Percentiles rank a stretch among this genome's conserved stretches.
Conservation (phyloP, 2,888 invertebrate genomes). For the Chromoteleia sp. region DNA sequence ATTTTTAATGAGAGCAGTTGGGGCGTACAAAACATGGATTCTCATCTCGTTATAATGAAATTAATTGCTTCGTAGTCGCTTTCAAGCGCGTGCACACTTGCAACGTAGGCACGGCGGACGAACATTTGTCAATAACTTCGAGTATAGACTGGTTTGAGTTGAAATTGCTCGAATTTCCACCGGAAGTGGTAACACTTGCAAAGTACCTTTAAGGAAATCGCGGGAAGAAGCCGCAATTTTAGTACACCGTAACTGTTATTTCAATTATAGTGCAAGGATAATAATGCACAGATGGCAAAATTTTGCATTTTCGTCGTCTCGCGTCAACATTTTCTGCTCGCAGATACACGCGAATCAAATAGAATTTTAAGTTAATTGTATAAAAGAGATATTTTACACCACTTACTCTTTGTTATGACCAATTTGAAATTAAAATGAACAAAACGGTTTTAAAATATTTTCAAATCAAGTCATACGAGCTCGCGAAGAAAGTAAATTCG, state of each 20-base stretch:
- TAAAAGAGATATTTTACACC: no score
- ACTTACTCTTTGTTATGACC: no score
- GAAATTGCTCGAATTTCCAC: constrained; percentile 33
- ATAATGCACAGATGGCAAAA: neutral
- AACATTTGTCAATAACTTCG: constrained; percentile 47
- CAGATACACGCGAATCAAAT: neutral
- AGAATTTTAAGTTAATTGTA: neutral
- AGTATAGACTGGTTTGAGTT: constrained; percentile 31
- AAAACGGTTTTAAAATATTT: no score
- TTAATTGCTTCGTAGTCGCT: constrained; percentile 54
- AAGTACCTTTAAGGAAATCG: constrained; percentile 23
- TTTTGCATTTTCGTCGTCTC: constrained; percentile 12
- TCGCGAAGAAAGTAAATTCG: no score
- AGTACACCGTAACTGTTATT: constrained; percentile 24
- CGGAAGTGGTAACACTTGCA: constrained; percentile 31
- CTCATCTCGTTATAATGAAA: constrained; percentile 56
- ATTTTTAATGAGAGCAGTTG: constrained; percentile 63
- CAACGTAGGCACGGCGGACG: constrained; percentile 16
- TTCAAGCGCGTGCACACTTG: constrained; percentile 47
- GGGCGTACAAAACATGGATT: constrained; percentile 25
- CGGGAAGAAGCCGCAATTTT: constrained; percentile 34
- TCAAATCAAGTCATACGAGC: no score
- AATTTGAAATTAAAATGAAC: no score
- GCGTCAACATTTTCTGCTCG: neutral
- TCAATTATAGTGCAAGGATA: neutral